phyloP scores from a whole-genome alignment of 2,113 vertebrate genomes.

The Pangasianodon hypophthalmus region DNA sequence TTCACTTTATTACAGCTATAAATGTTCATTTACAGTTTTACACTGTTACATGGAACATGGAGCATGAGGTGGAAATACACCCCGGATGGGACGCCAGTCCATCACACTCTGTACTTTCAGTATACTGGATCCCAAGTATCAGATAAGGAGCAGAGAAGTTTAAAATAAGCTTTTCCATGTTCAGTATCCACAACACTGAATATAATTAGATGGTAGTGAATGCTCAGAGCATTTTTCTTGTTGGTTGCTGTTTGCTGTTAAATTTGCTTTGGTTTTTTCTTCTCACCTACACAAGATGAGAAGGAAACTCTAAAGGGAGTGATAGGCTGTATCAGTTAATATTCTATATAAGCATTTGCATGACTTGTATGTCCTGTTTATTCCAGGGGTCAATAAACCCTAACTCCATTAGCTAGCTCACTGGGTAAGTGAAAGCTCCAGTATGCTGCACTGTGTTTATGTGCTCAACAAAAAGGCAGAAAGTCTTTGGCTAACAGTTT shows the following conservation, averaged over 20 bases:
- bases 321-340: neutral
- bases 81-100: neutral
- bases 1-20: neutral
- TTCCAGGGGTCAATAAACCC: neutral
- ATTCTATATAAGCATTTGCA: neutral
- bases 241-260: neutral
- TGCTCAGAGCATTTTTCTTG: neutral
- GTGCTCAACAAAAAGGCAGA: neutral
- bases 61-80: neutral
- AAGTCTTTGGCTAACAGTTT: neutral
- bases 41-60: neutral
- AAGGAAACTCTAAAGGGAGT: neutral
- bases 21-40: neutral
- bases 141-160: neutral
- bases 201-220: neutral
- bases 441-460: neutral
- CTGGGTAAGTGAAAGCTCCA: neutral
- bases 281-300: neutral
- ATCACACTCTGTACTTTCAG: neutral
- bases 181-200: neutral
- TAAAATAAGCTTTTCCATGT: neutral
- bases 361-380: neutral
- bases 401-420: neutral
- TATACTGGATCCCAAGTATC: neutral
- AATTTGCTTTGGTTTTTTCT: neutral